Evolutionary conservation across 2,113 vertebrate species (phyloP).

Genomic region (Chlorodrepanis virens): DNA sequence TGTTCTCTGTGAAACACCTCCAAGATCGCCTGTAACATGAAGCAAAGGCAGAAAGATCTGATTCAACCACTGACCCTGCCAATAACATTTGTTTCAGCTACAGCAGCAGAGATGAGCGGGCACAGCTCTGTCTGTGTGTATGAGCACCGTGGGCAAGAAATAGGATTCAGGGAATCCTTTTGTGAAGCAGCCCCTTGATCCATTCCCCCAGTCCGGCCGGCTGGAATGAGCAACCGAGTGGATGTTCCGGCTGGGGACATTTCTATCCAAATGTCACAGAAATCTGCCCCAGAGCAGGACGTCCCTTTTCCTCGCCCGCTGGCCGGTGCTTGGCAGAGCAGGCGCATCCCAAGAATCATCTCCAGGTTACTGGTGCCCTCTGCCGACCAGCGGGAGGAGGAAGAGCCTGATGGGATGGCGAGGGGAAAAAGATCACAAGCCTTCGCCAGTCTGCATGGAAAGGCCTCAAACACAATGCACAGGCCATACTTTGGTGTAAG

Average conservation of each 20-base stretch:
- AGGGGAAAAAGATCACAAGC: neutral
- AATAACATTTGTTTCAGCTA: neutral
- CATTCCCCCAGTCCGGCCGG: neutral
- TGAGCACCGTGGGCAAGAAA: accelerated
- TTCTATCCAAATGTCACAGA: neutral
- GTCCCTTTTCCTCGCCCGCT: neutral
- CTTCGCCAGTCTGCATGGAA: neutral
- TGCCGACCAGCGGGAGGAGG: neutral
- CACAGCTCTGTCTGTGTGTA: accelerated
- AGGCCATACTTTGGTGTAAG: accelerated
- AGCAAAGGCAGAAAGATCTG: neutral
- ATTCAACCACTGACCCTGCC: neutral
- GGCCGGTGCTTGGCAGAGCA: neutral
- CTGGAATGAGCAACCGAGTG: neutral
- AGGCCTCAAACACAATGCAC: neutral
- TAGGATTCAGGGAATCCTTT: neutral
- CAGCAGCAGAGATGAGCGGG: accelerated
- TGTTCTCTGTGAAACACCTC: neutral
- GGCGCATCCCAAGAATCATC: neutral
- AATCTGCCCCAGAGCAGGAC: neutral
- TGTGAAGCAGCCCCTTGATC: neutral
- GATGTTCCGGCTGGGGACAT: neutral
- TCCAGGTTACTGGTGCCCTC: conserved; percentile 29
- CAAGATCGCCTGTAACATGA: neutral
- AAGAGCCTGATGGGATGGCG: neutral